Evolutionary conservation across 2,888 invertebrate species (phyloP), one percentile per base, ranked within the genome.

Genomic region (Tachina grossa): DNA sequence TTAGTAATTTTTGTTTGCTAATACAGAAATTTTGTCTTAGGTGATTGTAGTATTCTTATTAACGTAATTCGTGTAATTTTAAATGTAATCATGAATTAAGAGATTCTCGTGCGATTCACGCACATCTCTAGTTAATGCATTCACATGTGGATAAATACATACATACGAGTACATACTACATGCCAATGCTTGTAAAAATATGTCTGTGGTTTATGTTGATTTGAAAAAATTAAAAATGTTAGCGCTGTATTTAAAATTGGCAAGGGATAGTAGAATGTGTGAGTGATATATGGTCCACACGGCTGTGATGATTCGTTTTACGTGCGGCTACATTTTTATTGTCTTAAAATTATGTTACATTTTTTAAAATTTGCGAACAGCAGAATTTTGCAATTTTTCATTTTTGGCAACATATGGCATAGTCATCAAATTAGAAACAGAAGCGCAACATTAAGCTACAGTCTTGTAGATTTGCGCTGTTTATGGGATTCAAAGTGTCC

Each of bases 381-480:
- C 75, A 49, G 79, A 68, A 88, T 88, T 31, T 87, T 88, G 87
- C 87, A 87, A 88, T 88, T 87, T 89, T 89, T 88, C 88, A 88
- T 88, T 89, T 88, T 85, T 84, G 87, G 86, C 84, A 89, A 88
- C 90, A 90, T 89, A 89, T 90, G 90, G 87, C 86, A 86, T 81
- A 82, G 87, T 88, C 87, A 89, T 89, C 88, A 89, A 88, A 89
- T 88, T 89, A 87, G 88, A 88, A 86, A 87, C 88, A 88, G 87
- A 88, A 88, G 87, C 81, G 85, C 82, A 53, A 83, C 85, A 79
- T 80, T 69, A 49, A 61, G 31, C 53, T 43, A 63, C 41, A 74
- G 57, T 69, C 41, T 53, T 66, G 57, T 47, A 71, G 51, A 41
- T 55, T 39, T 78, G 75, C 59, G 59, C 59, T 59, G 68, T 71